Percentiles rank a stretch among this genome's conserved stretches.
phyloP scores from a whole-genome alignment of 1,140 invertebrate genomes.

The Tigriopus japonicus region DNA sequence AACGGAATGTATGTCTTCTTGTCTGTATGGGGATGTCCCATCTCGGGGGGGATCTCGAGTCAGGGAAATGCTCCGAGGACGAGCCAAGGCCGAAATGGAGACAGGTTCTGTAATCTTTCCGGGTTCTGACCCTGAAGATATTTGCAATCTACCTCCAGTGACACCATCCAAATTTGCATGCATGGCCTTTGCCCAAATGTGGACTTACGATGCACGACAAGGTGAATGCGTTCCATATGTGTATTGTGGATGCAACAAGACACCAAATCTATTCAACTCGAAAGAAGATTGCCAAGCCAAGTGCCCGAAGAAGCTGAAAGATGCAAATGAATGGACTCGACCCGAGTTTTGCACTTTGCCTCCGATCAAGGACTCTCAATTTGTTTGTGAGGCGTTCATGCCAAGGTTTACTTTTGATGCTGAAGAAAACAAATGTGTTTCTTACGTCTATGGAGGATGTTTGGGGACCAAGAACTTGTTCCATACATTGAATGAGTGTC shows the following conservation, averaged over 20 bases:
- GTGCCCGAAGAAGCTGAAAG: slow-evolving; percentile 16
- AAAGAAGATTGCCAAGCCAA: slow-evolving; percentile 24
- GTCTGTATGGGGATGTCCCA: slow-evolving; percentile 19
- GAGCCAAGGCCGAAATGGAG: not conserved
- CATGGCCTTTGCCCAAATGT: slow-evolving; percentile 22
- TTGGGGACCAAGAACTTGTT: slow-evolving; percentile 36
- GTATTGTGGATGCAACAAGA: slow-evolving; percentile 35
- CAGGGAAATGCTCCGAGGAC: not conserved
- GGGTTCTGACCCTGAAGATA: slow-evolving; percentile 2
- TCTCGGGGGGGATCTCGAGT: not conserved
- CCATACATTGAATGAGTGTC: slow-evolving; percentile 24
- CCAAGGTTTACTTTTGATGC: not conserved
- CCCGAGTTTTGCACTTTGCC: not conserved
- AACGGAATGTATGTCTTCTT: slow-evolving; percentile 35
- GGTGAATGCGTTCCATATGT: slow-evolving; percentile 30
- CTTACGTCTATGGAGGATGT: slow-evolving; percentile 35
- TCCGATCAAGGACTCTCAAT: not conserved
- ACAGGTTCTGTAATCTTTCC: not conserved
- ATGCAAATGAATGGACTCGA: not conserved
- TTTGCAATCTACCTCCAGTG: slow-evolving; percentile 14
- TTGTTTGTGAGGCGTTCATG: not conserved
- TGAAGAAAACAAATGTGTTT: slow-evolving; percentile 25
- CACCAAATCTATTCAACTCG: slow-evolving; percentile 32
- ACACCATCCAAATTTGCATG: not conserved
- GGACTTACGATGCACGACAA: slow-evolving; percentile 26